A percentile compares a stretch with the other conserved stretches of the same genome.
phyloP scores from a whole-genome alignment of 1,140 invertebrate genomes.

The Trinorchestia longiramus region DNA sequence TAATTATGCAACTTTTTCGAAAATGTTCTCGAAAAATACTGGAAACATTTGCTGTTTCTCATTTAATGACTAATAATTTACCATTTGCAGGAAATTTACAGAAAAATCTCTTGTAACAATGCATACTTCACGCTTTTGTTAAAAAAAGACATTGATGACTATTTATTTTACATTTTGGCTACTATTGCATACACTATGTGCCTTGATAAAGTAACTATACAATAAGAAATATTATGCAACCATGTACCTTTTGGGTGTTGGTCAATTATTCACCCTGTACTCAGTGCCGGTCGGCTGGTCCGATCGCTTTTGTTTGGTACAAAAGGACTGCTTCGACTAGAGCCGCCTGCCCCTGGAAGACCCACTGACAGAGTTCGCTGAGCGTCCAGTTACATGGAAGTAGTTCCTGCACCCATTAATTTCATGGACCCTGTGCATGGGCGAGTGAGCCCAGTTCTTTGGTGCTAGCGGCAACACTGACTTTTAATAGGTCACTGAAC shows the following conservation, averaged over 20 bases:
- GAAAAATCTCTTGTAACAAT: too few species aligned
- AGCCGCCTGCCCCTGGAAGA: not conserved
- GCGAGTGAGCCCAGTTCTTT: not conserved
- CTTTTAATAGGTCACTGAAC: not conserved
- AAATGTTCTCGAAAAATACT: too few species aligned
- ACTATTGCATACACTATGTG: too few species aligned
- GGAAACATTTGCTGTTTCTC: too few species aligned
- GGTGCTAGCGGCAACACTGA: not conserved
- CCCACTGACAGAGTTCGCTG: not conserved
- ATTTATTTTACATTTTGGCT: too few species aligned
- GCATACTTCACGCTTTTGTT: too few species aligned
- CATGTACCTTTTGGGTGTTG: not conserved
- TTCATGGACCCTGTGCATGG: not conserved
- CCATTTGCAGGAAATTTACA: too few species aligned
- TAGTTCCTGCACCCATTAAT: not conserved
- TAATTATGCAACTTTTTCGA: not conserved
- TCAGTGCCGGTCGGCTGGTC: not conserved
- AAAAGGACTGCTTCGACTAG: not conserved
- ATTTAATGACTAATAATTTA: too few species aligned
- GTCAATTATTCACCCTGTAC: not conserved
- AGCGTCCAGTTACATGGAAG: not conserved
- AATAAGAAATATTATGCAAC: too few species aligned
- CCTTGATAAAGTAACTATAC: too few species aligned
- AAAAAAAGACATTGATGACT: too few species aligned
- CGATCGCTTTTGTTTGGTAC: not conserved